Percentiles rank a stretch among this genome's conserved stretches.
Conservation (phyloP, 37 sponge, comb jelly and placozoan genomes). For the Beroe forskalii region DNA sequence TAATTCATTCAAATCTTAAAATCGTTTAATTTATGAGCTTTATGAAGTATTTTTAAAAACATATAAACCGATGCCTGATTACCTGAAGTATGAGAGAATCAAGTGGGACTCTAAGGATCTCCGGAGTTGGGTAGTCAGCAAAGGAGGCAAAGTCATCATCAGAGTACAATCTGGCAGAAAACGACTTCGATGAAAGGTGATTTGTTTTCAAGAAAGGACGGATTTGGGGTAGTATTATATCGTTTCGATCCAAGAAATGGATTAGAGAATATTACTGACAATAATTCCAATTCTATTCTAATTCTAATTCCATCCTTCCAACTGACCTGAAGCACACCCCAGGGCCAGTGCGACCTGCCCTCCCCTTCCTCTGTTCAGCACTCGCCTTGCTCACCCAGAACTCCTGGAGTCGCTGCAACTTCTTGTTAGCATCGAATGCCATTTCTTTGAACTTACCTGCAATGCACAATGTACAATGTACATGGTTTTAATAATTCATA, state of each 20-base stretch:
- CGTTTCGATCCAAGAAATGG: too few species aligned
- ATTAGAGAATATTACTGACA: too few species aligned
- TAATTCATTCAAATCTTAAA: too few species aligned
- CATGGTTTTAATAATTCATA: too few species aligned
- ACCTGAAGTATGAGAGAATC: constrained; percentile 86
- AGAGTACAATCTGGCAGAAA: constrained; percentile 79
- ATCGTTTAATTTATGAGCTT: too few species aligned
- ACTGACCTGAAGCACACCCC: constrained; percentile 83
- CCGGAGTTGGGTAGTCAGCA: constrained; percentile 85
- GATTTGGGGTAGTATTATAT: too few species aligned
- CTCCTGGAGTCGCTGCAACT: constrained; percentile 91
- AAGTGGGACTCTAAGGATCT: constrained; percentile 86
- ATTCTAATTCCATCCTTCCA: neutral
- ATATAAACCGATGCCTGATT: too few species aligned
- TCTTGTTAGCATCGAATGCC: constrained; percentile 83
- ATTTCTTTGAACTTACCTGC: constrained; percentile 90
- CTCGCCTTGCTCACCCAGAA: constrained; percentile 98
- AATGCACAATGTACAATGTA: too few species aligned
- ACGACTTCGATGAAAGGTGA: too few species aligned
- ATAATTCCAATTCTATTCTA: neutral
- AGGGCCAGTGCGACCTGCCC: constrained; percentile 95
- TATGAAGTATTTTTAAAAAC: too few species aligned
- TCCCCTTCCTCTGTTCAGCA: constrained; percentile 94
- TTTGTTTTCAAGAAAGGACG: too few species aligned
- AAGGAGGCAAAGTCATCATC: constrained; percentile 85